Percentiles rank a stretch among this genome's conserved stretches.
Conservation (phyloP, 2,113 vertebrate genomes). For the Anas platyrhynchos region DNA sequence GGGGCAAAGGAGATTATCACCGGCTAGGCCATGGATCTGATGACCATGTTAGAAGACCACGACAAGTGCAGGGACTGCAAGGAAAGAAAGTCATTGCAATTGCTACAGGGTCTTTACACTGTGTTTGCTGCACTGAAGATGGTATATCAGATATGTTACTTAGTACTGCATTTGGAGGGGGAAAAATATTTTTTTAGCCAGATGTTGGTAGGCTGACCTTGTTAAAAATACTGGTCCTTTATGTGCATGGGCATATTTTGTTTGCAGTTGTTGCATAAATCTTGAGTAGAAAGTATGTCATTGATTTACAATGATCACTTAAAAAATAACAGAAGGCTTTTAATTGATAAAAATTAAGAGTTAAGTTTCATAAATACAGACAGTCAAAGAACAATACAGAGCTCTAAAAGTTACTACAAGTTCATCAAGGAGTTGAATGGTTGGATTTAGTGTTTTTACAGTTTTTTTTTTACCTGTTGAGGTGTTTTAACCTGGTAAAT, state of each 20-base stretch:
- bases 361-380: background rate
- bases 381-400: background rate
- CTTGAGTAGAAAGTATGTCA: background rate
- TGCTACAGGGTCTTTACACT: conserved; percentile 96
- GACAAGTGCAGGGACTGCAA: conserved; percentile 96
- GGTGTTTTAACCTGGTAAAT: conserved; percentile 1
- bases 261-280: background rate
- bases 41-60: conserved; percentile 93
- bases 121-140: conserved; percentile 98
- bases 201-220: background rate
- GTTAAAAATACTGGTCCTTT: background rate
- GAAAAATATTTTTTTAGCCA: background rate
- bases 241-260: background rate
- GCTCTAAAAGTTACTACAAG: background rate
- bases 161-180: background rate
- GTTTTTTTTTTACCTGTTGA: background rate
- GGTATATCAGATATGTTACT: conserved; percentile 75
- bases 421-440: background rate
- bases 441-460: background rate
- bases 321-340: background rate
- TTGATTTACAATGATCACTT: background rate
- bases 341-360: background rate
- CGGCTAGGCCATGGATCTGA: conserved; percentile 96
- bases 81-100: conserved; percentile 98
- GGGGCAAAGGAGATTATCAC: conserved; percentile 99